phyloP scores from a whole-genome alignment of 2,113 vertebrate genomes.

The Nicator chloris region DNA sequence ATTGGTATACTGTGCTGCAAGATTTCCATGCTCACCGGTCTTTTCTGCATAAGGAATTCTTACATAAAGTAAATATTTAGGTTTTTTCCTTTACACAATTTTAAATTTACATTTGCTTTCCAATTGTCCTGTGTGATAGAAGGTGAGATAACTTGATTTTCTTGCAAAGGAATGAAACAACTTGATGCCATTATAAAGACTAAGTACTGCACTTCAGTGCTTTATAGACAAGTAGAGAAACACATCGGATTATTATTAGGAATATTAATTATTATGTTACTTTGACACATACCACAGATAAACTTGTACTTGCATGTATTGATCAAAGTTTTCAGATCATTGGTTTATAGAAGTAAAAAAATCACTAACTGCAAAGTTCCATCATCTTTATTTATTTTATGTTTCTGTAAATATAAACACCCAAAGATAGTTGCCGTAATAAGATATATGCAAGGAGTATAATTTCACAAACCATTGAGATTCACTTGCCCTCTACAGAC shows the following conservation, averaged over 20 bases:
- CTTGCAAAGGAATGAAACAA: not conserved
- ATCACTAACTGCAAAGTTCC: not conserved
- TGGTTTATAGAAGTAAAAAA: not conserved
- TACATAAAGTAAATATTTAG: not conserved
- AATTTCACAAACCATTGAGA: not conserved
- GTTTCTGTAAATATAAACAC: not conserved
- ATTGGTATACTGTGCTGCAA: not conserved
- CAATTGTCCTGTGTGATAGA: not conserved
- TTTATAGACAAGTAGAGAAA: not conserved
- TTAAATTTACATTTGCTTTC: not conserved
- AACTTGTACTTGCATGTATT: not conserved
- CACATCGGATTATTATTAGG: not conserved
- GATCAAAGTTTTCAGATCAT: not conserved
- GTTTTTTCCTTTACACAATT: not conserved
- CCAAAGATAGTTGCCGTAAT: not conserved
- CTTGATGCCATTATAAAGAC: not conserved
- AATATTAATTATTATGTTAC: slow-evolving; percentile 23
- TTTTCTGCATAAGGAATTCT: not conserved
- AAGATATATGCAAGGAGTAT: not conserved
- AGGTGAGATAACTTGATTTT: not conserved
- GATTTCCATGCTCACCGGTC: not conserved
- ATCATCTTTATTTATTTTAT: not conserved
- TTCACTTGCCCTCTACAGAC: not conserved
- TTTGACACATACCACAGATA: not conserved
- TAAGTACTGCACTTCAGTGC: not conserved